phyloP scores from a whole-genome alignment of 2,797 vertebrate genomes.

The Psittacula echo region DNA sequence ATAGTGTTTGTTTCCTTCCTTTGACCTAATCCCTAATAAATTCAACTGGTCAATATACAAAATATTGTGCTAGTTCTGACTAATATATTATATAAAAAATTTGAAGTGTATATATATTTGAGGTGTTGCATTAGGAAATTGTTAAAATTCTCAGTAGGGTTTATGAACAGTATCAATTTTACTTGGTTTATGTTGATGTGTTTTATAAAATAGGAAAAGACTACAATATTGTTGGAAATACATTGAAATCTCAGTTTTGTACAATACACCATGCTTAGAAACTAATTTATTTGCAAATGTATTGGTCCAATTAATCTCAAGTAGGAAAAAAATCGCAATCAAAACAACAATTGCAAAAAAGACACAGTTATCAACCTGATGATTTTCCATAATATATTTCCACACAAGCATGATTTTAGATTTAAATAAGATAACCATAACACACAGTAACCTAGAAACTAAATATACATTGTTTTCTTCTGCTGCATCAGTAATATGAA shows the following conservation, averaged over 20 bases:
- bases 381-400: conserved; percentile 69
- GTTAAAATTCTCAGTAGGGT: neutral
- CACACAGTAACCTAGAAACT: conserved; percentile 79
- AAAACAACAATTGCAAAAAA: conserved; percentile 74
- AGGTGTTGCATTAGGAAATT: neutral
- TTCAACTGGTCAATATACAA: neutral
- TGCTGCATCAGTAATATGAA: conserved; percentile 85
- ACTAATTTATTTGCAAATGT: conserved; percentile 81
- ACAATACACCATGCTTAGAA: conserved; percentile 78
- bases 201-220: conserved; percentile 20
- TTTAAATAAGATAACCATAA: conserved; percentile 73
- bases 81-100: neutral
- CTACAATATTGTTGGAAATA: neutral
- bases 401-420: conserved; percentile 73
- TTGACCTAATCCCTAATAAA: neutral
- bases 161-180: neutral
- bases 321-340: conserved; percentile 76
- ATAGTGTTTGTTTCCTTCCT: neutral
- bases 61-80: neutral
- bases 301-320: conserved; percentile 68
- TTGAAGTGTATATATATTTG: neutral
- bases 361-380: conserved; percentile 66
- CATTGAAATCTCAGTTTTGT: conserved; percentile 57
- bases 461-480: conserved; percentile 64
- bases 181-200: neutral